phyloP scores from a whole-genome alignment of 2,888 invertebrate genomes.

The Polydrusus cervinus region DNA sequence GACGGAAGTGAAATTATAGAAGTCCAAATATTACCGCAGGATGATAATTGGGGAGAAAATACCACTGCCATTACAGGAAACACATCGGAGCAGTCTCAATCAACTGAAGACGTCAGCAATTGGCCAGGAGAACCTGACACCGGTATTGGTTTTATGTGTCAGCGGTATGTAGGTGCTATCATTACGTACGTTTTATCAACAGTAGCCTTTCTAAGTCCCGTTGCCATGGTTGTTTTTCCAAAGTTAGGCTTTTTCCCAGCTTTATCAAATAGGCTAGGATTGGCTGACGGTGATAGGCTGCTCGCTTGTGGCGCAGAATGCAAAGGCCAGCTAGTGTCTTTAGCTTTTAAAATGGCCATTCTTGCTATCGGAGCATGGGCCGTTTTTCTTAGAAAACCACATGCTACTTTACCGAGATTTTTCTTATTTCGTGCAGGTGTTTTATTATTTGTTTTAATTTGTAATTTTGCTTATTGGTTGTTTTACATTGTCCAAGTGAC shows the following conservation, averaged over 20 bases:
- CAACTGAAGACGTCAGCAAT: constrained; percentile 91
- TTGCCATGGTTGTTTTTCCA: constrained; percentile 96
- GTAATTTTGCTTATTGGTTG: constrained; percentile 97
- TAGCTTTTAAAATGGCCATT: constrained; percentile 92
- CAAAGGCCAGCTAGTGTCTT: constrained; percentile 92
- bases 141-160: constrained; percentile 83
- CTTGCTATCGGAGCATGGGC: constrained; percentile 95
- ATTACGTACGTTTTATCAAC: constrained; percentile 86
- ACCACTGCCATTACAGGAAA: constrained; percentile 98
- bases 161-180: constrained; percentile 87
- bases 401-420: constrained; percentile 92
- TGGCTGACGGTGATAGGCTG: constrained; percentile 80
- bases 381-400: constrained; percentile 88
- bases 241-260: constrained; percentile 91
- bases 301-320: constrained; percentile 94
- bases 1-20: constrained; percentile 95
- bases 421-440: constrained; percentile 92
- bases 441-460: constrained; percentile 90
- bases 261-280: constrained; percentile 79
- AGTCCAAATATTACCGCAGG: constrained; percentile 96
- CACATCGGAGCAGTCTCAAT: constrained; percentile 96
- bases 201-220: constrained; percentile 91
- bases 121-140: constrained; percentile 85
- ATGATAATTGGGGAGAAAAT: constrained; percentile 99
- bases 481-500: constrained; percentile 96